phyloP scores from a whole-genome alignment of 2,113 vertebrate species.

The Oreochromis spilurus region DNA sequence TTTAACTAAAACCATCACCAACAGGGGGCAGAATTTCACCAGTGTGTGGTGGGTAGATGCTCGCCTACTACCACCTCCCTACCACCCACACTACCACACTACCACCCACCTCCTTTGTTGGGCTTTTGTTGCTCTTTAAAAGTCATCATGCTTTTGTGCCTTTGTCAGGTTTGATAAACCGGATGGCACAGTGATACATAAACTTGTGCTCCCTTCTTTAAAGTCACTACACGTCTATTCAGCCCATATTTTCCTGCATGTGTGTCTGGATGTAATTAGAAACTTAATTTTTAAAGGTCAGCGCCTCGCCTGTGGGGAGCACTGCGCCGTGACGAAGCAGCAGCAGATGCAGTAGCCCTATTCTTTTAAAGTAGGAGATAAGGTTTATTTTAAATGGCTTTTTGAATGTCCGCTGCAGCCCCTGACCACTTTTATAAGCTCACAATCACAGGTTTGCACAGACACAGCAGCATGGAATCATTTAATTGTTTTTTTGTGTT shows the following conservation, averaged over 20 bases:
- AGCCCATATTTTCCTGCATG: background rate
- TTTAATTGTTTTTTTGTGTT: background rate
- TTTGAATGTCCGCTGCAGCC: background rate
- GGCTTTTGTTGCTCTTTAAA: background rate
- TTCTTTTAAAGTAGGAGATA: background rate
- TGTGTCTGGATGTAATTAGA: background rate
- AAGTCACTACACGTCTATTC: background rate
- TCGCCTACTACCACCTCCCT: background rate
- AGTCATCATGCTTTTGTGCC: background rate
- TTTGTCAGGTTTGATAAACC: background rate
- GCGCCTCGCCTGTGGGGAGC: background rate
- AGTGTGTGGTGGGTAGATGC: background rate
- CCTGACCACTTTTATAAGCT: background rate
- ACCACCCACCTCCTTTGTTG: background rate
- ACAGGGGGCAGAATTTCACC: background rate
- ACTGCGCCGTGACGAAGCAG: background rate
- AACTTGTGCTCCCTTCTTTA: background rate
- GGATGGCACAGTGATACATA: background rate
- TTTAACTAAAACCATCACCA: background rate
- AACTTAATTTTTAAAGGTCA: slow-evolving; percentile 22
- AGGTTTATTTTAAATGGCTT: background rate
- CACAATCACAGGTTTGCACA: background rate
- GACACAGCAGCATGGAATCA: background rate
- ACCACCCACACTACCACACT: background rate
- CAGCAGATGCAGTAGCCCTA: background rate